Evolutionary conservation across 2,888 invertebrate species (phyloP), one percentile per base, ranked within the genome.

Genomic region (Agapostemon virescens): DNA sequence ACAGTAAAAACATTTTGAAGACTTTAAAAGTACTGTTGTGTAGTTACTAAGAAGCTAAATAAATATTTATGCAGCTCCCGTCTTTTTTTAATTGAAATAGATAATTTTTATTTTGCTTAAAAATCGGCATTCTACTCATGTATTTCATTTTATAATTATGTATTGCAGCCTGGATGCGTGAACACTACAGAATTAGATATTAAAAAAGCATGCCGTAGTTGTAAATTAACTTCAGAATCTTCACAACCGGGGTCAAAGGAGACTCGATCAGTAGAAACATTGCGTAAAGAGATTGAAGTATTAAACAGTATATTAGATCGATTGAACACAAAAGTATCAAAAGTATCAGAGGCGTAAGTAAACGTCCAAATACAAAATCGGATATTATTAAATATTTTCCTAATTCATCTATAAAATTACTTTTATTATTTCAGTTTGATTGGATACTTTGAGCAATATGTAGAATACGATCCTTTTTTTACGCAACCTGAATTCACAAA

Each of bases 111-210:
- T n/a, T n/a, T n/a, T n/a, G n/a, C n/a, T n/a, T n/a, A n/a, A n/a
- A n/a, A n/a, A n/a, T n/a, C n/a, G n/a, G n/a, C n/a, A n/a, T n/a
- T n/a, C n/a, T n/a, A n/a, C 49, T 49, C 3, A 49, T 1, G 2
- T 3, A 23, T 58, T 58, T 63, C 5, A 36, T 33, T 36, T 33
- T n/a, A 36, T 36, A 63, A 4, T 6, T n/a, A 20, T 30, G 15
- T 68, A 38, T 63, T 36, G 66, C 92, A 98, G 97, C 99, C 99
- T 13, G 99, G 99, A 74, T 99, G 98, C 93, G 98, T 99, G 49
- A 99, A 99, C 93, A 99, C 99, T 0, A 99, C 99, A 0, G 99
- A 99, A 93, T 95, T 99, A 91, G 99, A 99, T 93, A 98, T 99
- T 63, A 98, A 98, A 93, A 99, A 99, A 93, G 96, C 98, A 67